A percentile compares a stretch with the other conserved stretches of the same genome.
Evolutionary conservation across 1,140 invertebrate genomes (phyloP).

Genomic region (Ceratina australensis): DNA sequence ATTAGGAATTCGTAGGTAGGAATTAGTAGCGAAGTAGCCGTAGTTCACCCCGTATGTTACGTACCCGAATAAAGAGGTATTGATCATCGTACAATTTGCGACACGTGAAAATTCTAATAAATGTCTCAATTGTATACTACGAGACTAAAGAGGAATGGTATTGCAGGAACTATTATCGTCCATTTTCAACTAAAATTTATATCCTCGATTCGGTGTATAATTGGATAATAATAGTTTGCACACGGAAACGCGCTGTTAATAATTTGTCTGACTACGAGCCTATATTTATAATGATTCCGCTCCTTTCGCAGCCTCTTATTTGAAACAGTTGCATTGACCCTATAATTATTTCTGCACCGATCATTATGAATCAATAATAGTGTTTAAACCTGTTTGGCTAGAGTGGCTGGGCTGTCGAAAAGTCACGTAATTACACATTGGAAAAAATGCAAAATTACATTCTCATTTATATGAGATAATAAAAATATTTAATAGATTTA

Average conservation of each 20-base stretch:
- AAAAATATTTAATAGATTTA: too few species aligned
- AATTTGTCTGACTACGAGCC: background rate
- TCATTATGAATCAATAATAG: background rate
- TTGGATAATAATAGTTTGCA: slow-evolving; percentile 24
- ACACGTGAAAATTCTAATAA: too few species aligned
- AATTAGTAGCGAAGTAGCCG: background rate
- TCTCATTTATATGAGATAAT: too few species aligned
- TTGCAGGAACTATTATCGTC: background rate
- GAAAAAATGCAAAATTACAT: background rate
- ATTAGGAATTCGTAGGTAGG: background rate
- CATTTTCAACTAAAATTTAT: too few species aligned
- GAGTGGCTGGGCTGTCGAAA: background rate
- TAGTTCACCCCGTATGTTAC: background rate
- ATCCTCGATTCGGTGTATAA: slow-evolving; percentile 7
- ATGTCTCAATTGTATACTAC: too few species aligned
- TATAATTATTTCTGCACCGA: slow-evolving; percentile 14
- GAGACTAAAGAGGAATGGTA: background rate
- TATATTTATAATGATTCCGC: slow-evolving; percentile 8
- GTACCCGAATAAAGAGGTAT: background rate
- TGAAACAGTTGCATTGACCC: slow-evolving; percentile 5
- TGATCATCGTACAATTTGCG: too few species aligned
- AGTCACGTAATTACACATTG: background rate
- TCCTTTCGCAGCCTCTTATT: slow-evolving; percentile 1
- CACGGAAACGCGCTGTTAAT: background rate
- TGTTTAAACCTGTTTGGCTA: background rate